Conservation (phyloP, 2,888 invertebrate genomes). For the Pteria penguin region DNA sequence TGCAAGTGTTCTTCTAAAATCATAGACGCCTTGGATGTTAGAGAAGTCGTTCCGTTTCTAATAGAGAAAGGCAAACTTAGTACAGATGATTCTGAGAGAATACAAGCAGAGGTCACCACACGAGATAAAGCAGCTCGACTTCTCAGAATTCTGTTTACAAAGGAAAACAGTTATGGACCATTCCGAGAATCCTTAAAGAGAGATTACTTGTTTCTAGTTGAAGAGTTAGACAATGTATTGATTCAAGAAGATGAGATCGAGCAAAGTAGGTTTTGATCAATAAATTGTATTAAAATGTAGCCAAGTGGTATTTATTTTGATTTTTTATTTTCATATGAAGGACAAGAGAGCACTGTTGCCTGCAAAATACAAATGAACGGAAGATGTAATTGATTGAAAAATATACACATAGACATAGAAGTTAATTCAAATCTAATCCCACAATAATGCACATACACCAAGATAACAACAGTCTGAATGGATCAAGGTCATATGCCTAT, state of each 20-base stretch:
- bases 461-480: too few species aligned
- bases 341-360: too few species aligned
- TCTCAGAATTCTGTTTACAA: neutral
- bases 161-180: neutral
- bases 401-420: too few species aligned
- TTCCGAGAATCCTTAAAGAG: neutral
- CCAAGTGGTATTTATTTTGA: neutral
- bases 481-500: too few species aligned
- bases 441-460: too few species aligned
- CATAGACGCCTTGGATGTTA: too few species aligned
- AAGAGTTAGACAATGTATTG: neutral
- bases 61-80: neutral
- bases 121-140: neutral
- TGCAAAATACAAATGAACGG: too few species aligned
- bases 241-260: neutral
- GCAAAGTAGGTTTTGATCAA: neutral
- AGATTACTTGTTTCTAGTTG: neutral
- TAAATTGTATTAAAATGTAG: too few species aligned
- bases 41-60: too few species aligned
- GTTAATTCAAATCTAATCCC: too few species aligned
- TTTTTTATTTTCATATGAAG: neutral
- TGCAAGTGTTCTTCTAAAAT: too few species aligned
- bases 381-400: too few species aligned
- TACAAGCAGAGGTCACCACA: neutral
- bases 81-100: neutral